phyloP scores from a whole-genome alignment of 2,113 vertebrate species.

The Microcebus tavaratra region DNA sequence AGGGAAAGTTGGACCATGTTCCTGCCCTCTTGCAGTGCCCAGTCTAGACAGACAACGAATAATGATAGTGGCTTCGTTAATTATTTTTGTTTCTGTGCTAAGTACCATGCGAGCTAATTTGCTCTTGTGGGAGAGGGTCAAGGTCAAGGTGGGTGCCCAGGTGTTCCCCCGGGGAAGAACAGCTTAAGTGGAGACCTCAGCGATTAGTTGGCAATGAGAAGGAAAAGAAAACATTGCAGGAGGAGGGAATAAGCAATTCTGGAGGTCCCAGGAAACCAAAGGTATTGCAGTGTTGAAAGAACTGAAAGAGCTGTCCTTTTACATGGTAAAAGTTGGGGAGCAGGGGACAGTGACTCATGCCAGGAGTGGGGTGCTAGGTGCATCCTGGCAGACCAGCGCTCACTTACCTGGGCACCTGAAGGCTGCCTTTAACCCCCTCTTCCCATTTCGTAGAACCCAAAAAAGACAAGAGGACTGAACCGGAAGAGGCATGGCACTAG shows the following conservation, averaged over 20 bases:
- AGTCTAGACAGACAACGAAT: not conserved
- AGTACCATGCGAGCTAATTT: not conserved
- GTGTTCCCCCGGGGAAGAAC: not conserved
- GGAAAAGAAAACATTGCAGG: not conserved
- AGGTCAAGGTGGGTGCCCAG: not conserved
- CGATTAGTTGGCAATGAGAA: not conserved
- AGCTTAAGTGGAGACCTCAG: not conserved
- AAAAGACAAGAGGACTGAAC: not conserved
- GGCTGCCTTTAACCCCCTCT: not conserved
- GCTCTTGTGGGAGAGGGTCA: not conserved
- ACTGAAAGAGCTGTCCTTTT: not conserved
- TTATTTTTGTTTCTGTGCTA: not conserved
- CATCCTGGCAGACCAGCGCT: not conserved
- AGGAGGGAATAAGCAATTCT: not conserved
- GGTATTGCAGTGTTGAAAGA: not conserved
- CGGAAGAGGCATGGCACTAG: not conserved
- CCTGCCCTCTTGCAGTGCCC: not conserved
- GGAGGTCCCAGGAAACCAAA: not conserved
- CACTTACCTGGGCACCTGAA: not conserved
- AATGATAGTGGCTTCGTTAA: not conserved
- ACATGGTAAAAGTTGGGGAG: not conserved
- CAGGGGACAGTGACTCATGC: fast-evolving
- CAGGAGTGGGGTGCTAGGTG: not conserved
- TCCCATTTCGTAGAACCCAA: not conserved
- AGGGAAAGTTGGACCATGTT: not conserved